Evolutionary conservation across 2,888 invertebrate species (phyloP).

Genomic region (Drosophila nr. fundita): DNA sequence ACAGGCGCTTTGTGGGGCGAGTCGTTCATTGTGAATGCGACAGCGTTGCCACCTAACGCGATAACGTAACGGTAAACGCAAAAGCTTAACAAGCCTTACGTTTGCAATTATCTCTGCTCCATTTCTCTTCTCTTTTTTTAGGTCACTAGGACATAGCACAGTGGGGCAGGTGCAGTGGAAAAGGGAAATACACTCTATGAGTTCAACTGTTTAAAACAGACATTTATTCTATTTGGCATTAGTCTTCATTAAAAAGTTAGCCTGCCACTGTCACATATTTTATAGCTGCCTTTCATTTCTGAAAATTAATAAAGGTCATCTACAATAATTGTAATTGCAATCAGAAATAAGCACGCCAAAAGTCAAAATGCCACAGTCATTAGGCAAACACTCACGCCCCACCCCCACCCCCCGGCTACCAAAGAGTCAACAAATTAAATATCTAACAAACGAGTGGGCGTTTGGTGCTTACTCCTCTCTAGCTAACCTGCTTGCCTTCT

Average conservation of each 20-base stretch:
- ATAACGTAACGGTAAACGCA: slow-evolving; percentile 15
- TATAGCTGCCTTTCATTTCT: not conserved
- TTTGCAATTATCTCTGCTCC: slow-evolving; percentile 37
- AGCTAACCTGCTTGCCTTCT: not conserved
- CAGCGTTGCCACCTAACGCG: slow-evolving; percentile 42
- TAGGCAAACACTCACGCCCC: slow-evolving; percentile 40
- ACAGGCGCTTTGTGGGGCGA: slow-evolving; percentile 60
- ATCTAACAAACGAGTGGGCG: slow-evolving; percentile 44
- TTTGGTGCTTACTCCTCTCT: slow-evolving; percentile 35
- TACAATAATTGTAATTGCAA: slow-evolving; percentile 63
- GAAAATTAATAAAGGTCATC: slow-evolving; percentile 37
- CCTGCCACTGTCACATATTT: slow-evolving; percentile 2
- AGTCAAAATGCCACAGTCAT: slow-evolving; percentile 66
- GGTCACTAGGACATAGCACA: slow-evolving; percentile 58
- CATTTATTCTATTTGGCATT: not conserved
- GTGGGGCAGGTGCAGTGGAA: slow-evolving; percentile 19
- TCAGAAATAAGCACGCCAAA: slow-evolving; percentile 59
- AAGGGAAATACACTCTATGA: too few relatives aligned
- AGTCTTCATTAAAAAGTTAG: not conserved
- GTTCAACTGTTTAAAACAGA: not conserved
- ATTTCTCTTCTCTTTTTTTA: slow-evolving; percentile 29
- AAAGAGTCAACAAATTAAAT: slow-evolving; percentile 66
- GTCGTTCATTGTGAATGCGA: slow-evolving; percentile 52
- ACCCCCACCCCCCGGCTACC: slow-evolving; percentile 15
- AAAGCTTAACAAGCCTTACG: slow-evolving; percentile 36